Conservation (phyloP, 2,888 invertebrate species). For the Erpobdella octoculata region DNA sequence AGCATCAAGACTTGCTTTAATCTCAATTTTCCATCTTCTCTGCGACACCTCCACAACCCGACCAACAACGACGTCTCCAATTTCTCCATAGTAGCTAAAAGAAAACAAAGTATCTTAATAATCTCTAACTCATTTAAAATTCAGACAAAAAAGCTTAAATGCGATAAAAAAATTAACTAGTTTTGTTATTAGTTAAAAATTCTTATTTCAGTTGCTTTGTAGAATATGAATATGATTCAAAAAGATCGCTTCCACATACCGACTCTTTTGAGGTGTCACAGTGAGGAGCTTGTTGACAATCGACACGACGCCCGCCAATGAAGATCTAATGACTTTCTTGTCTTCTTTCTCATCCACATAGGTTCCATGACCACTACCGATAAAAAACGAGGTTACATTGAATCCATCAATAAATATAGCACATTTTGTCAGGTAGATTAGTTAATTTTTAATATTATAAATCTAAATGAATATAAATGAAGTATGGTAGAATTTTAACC, state of each 20-base stretch:
- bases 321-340: conserved; percentile 69
- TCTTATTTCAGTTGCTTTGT: not conserved
- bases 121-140: not conserved
- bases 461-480: not conserved
- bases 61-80: conserved; percentile 93
- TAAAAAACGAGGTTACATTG: not conserved
- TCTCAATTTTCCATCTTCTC: conserved; percentile 87
- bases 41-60: conserved; percentile 87
- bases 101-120: not conserved
- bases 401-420: too few relatives aligned
- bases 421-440: too few relatives aligned
- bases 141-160: not conserved
- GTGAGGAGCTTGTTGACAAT: conserved; percentile 89
- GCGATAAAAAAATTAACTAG: not conserved
- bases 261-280: conserved; percentile 78
- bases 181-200: not conserved
- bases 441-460: not conserved
- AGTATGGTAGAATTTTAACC: not conserved
- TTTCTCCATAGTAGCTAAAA: conserved; percentile 62
- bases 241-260: too few relatives aligned
- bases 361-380: conserved; percentile 86
- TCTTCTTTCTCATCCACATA: conserved; percentile 69
- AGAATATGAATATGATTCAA: not conserved
- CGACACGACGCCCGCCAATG: conserved; percentile 86
- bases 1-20: conserved; percentile 77